phyloP scores from a whole-genome alignment of 2,797 vertebrate genomes.

The Ptychobarbus kaznakovi region DNA sequence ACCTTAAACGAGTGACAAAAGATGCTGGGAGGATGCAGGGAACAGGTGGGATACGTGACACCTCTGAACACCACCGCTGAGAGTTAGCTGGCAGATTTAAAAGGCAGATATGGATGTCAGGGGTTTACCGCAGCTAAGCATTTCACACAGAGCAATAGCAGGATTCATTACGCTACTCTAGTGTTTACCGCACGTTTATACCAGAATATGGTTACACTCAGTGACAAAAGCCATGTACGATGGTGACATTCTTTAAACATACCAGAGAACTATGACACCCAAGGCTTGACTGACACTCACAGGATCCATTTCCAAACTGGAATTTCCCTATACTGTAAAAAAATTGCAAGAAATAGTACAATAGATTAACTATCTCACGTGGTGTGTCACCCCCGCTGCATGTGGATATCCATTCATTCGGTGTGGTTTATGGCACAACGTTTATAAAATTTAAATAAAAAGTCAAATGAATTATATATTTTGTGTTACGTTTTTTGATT shows the following conservation, averaged over 20 bases:
- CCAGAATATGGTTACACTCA: conserved; percentile 64
- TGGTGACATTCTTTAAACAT: conserved; percentile 74
- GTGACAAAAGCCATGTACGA: conserved; percentile 66
- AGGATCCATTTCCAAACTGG: conserved; percentile 72
- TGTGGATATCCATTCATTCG: neutral
- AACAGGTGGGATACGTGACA: conserved; percentile 55
- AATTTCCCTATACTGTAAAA: conserved; percentile 69
- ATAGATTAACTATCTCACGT: neutral
- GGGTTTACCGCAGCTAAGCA: conserved; percentile 66
- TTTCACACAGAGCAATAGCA: conserved; percentile 58
- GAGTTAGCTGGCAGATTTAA: conserved; percentile 61
- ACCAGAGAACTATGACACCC: conserved; percentile 49
- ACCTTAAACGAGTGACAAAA: conserved; percentile 61
- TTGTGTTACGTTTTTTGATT: neutral
- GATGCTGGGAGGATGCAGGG: conserved; percentile 49
- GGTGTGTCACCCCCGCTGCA: neutral
- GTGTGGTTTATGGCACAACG: no score
- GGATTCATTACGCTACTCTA: conserved; percentile 57
- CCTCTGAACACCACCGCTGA: conserved; percentile 50
- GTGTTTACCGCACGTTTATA: conserved; percentile 61
- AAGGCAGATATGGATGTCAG: conserved; percentile 65
- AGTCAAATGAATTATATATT: neutral
- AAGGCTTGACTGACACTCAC: conserved; percentile 17
- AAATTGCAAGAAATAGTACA: conserved; percentile 9
- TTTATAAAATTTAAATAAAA: neutral